These are phyloP conservation scores for Crematogaster levior DNA, from an alignment of 2,888 invertebrate species.

Conservation along the genomic window DNA sequence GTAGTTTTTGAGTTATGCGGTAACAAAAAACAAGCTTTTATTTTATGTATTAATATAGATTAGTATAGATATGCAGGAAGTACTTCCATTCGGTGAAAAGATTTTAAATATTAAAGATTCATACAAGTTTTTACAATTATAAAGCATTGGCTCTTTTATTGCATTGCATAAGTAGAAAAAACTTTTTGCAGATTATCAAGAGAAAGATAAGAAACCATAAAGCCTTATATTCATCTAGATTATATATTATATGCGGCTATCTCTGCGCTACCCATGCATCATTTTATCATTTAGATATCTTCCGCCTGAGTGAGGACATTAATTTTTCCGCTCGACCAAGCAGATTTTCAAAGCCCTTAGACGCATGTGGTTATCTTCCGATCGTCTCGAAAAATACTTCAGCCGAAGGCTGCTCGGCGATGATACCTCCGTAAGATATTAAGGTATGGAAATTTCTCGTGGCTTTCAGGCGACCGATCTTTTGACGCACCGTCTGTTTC, in stretches of 20 bases:
- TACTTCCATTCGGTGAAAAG: background rate
- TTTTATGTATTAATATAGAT: too few species aligned
- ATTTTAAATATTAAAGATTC: background rate
- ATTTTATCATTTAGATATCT: background rate
- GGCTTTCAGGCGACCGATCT: background rate
- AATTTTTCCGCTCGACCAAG: constrained; percentile 14
- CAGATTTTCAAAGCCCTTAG: constrained; percentile 10
- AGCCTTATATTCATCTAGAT: background rate
- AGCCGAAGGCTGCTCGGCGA: background rate
- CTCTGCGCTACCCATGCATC: background rate
- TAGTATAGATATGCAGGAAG: background rate
- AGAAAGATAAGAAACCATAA: background rate
- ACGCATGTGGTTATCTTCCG: background rate
- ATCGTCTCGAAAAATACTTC: background rate
- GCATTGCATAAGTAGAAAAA: background rate
- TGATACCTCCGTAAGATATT: constrained; percentile 9
- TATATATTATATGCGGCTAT: background rate
- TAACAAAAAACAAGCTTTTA: too few species aligned
- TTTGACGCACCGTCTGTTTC: background rate
- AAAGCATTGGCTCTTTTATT: background rate
- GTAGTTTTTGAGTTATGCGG: too few species aligned
- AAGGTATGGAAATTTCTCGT: constrained; percentile 13
- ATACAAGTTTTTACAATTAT: background rate
- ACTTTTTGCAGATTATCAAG: background rate
- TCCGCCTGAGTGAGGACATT: background rate